Evolutionary conservation across 1,140 invertebrate species (phyloP), one percentile per base, ranked within the genome.

Genomic region (Papilio glaucus): DNA sequence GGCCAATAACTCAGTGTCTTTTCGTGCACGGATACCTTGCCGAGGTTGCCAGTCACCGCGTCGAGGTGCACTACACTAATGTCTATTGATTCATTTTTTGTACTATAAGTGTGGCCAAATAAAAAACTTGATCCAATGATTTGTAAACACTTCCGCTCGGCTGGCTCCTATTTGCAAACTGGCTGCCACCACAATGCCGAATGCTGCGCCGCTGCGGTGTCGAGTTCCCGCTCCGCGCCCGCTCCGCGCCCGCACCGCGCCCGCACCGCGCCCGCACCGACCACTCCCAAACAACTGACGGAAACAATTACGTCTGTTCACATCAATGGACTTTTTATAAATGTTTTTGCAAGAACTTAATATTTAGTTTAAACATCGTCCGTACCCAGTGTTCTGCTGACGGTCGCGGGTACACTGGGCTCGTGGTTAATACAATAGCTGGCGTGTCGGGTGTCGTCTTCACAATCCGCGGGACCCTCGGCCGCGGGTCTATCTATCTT

Each of bases 241-340:
- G n/a, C n/a, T n/a, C 29, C 29, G 2, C 29, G 21, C 6, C 57
- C 26, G 24, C 8, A n/a, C 2, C 2, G 29, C 29, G 10, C 49
- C n/a, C n/a, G n/a, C n/a, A n/a, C 29, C 29, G 2, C 29, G 21
- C 6, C 57, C 26, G 24, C 8, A n/a, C n/a, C n/a, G n/a, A n/a
- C n/a, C n/a, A n/a, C n/a, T n/a, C n/a, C n/a, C n/a, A n/a, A n/a
- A 42, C 63, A 42, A 41, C 39, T 45, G 63, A 68, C 38, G 63
- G 63, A 68, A 68, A 68, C 63, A 45, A 68, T 68, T 68, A 45
- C 13, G 21, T n/a, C 38, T 24, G 13, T 13, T 5, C 29, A 45
- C 13, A 65, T 68, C 18, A 45, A 68, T 68, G 24, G 63, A 21
- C 10, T n/a, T 42, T 45, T 68, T 42, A 42, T 45, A 21, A 6